Evolutionary conservation across 2,113 vertebrate species (phyloP).

Genomic region (Psammodynastes pulverulentus): DNA sequence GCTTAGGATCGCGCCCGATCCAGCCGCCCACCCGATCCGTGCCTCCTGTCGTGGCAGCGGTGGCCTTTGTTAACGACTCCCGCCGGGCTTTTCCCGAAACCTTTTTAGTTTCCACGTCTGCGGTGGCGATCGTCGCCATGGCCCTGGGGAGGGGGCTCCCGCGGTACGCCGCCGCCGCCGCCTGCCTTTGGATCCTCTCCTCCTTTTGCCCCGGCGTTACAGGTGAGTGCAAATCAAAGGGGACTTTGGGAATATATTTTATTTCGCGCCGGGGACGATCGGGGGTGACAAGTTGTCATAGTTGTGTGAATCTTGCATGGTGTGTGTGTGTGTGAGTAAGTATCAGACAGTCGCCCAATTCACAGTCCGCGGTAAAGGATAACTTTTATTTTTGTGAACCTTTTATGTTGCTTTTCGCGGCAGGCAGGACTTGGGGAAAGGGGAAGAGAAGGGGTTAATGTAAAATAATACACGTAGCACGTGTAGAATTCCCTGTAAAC

Average conservation of each 20-base stretch:
- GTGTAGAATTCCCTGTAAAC: background rate
- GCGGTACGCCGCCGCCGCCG: conserved; percentile 53
- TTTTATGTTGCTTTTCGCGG: background rate
- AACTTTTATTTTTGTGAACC: background rate
- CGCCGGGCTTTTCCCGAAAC: background rate
- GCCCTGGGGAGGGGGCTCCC: conserved; percentile 63
- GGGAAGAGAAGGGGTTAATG: background rate
- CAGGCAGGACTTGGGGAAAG: background rate
- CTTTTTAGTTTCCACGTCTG: conserved; percentile 11
- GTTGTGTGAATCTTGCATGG: background rate
- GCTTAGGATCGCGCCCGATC: background rate
- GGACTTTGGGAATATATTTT: background rate
- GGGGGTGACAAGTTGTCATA: too few relatives aligned
- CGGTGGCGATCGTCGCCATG: conserved; percentile 57
- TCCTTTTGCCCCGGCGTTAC: conserved; percentile 31
- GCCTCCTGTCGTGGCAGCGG: background rate
- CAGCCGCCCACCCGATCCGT: background rate
- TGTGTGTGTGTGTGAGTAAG: too few relatives aligned
- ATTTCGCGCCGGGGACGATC: background rate
- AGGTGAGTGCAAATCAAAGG: conserved; percentile 45
- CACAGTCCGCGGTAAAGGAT: background rate
- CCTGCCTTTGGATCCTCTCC: conserved; percentile 51
- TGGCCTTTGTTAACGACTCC: background rate
- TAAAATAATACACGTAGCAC: background rate
- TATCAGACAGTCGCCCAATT: too few relatives aligned